Conservation (phyloP, 2,797 vertebrate species). For the Pangasius djambal region DNA sequence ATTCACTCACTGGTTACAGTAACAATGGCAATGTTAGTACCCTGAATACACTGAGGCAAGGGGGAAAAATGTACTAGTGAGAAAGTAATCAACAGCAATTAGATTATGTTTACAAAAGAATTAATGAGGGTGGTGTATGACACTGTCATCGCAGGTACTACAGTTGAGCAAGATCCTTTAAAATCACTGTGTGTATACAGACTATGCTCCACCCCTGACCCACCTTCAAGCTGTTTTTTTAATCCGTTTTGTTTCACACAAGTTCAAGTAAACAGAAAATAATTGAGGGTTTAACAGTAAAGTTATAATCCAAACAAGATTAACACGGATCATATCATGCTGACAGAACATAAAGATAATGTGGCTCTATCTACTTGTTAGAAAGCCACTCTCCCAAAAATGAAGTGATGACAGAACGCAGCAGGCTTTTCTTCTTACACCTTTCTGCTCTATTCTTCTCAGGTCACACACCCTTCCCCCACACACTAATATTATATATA, state of each 20-base stretch:
- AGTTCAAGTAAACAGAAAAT: neutral
- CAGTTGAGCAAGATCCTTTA: neutral
- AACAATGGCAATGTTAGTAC: neutral
- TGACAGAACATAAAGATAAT: constrained; percentile 7
- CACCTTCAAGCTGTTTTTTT: neutral
- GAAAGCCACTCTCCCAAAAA: neutral
- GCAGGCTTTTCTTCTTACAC: neutral
- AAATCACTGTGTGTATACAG: neutral
- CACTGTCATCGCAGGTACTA: neutral
- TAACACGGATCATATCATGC: constrained; percentile 3
- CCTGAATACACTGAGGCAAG: neutral
- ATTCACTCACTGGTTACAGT: neutral
- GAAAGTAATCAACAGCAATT: neutral
- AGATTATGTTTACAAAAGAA: neutral
- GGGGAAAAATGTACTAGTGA: neutral
- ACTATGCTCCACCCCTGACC: neutral
- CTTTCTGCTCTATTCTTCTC: neutral
- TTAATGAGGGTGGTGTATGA: neutral
- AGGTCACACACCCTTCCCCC: neutral
- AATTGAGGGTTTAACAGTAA: neutral
- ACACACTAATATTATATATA: no score
- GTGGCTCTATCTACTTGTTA: neutral
- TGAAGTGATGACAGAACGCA: neutral
- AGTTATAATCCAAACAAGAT: constrained; percentile 16
- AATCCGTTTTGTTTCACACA: neutral